A percentile compares a stretch with the other conserved stretches of the same genome.
phyloP scores from a whole-genome alignment of 2,888 invertebrate species.

The Anaspis maculata region DNA sequence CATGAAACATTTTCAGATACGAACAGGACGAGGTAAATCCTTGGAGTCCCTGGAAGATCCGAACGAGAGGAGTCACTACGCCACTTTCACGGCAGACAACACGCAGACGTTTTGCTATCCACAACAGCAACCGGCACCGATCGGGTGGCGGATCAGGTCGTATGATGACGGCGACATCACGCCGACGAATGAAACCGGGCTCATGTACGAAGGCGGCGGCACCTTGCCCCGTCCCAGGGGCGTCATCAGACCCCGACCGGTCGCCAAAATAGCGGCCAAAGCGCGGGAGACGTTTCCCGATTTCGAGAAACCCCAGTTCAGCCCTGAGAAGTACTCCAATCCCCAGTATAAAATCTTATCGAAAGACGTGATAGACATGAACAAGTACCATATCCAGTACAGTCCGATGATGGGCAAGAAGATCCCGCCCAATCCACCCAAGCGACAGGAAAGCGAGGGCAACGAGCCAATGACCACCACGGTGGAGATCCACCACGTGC shows the following conservation, averaged over 20 bases:
- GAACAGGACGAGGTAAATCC: constrained; percentile 77
- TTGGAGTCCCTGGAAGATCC: constrained; percentile 79
- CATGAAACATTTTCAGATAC: constrained; percentile 66
- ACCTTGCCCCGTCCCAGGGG: constrained; percentile 81
- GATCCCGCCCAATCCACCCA: constrained; percentile 73
- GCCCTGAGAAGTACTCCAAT: constrained; percentile 35
- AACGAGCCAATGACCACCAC: constrained; percentile 39
- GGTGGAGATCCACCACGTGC: constrained; percentile 39
- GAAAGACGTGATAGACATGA: constrained; percentile 44
- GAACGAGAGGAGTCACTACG: constrained; percentile 53
- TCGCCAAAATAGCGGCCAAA: constrained; percentile 65
- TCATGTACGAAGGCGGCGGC: constrained; percentile 61
- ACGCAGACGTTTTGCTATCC: constrained; percentile 50
- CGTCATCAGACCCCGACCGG: constrained; percentile 69
- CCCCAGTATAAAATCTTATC: constrained; percentile 48
- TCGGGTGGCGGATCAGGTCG: constrained; percentile 49
- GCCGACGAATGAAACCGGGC: constrained; percentile 66
- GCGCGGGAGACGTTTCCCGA: constrained; percentile 42
- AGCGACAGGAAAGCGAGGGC: constrained; percentile 49
- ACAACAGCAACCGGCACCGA: no score
- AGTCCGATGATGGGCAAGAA: constrained; percentile 71
- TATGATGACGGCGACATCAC: constrained; percentile 89
- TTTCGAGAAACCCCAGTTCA: constrained; percentile 42
- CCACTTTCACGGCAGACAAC: constrained; percentile 52
- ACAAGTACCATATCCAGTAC: constrained; percentile 45